Base-by-base conservation (phyloP, 2,797 vertebrate species). In the Enteromius unitaeniatus region DNA sequence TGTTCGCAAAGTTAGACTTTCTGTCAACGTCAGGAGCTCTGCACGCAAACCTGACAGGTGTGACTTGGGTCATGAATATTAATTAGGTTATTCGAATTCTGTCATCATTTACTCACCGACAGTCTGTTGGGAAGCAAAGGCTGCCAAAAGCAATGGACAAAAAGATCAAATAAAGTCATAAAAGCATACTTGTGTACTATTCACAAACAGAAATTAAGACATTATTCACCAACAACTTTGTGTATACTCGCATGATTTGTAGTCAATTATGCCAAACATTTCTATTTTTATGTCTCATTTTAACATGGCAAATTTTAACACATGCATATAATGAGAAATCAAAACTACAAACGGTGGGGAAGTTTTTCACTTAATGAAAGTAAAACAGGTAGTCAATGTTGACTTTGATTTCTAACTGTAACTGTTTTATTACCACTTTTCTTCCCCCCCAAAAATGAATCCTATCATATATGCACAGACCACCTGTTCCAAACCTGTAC, bases 61-160 rank as follows among this genome's bases (percentile, higher is more conserved):
- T 42, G 26, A 23, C 37, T 60, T 28, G 51, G 37, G 9, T 81
- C 23, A 60, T 81, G 51, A 70, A 70, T 70, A 81, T 45, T 70
- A 81, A 80, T 79, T 40, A 40, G 14, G 34, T 26, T 26, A 69
- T 21, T 37, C 37, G 31, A 68, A 68, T 74, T 74, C 28, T 53
- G 49, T 15, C 72, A n/a, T 55, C 21, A 23, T 75, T 53, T 14
- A 34, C 3, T 26, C 17, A 21, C 19, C 8, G 4, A 49, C 2
- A 3, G 28, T 74, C 72, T 21, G 4, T 1, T 37, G 19, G 3
- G 4, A 14, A 53, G 28, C 17, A 34, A 74, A 74, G 28, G 28
- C 19, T 14, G 72, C 37, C 49, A 34, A 51, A n/a, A 34, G 28
- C 13, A 28, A 53, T 10, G 34, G 15, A 53, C 17, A 74, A 34